These are phyloP conservation scores for Eupeodes luniger DNA, from an alignment of 2,888 invertebrate genomes.

Conservation along the genomic window DNA sequence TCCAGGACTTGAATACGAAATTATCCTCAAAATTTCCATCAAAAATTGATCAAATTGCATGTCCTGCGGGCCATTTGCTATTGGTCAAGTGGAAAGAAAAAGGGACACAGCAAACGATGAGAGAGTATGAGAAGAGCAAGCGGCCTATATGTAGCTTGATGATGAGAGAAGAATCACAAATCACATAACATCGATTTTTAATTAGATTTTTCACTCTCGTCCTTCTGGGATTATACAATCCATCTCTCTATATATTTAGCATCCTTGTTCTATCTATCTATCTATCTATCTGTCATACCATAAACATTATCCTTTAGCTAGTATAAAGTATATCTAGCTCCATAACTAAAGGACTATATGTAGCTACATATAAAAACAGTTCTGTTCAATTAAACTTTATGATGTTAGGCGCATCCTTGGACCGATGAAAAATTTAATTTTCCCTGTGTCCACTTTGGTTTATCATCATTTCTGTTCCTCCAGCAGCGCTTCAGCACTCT, in stretches of 20 bases:
- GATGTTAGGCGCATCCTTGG: slow-evolving; percentile 56
- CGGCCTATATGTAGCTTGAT: background rate
- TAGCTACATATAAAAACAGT: slow-evolving; percentile 34
- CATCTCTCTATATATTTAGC: background rate
- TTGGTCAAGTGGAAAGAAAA: slow-evolving; percentile 39
- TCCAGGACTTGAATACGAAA: slow-evolving; percentile 69
- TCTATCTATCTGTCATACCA: background rate
- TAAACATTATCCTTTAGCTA: background rate
- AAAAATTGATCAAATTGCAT: slow-evolving; percentile 68
- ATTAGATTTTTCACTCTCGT: slow-evolving; percentile 72
- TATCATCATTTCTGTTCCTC: slow-evolving; percentile 7
- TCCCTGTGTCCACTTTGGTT: slow-evolving; percentile 44
- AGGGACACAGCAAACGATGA: background rate
- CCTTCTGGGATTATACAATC: slow-evolving; percentile 57
- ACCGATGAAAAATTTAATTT: slow-evolving; percentile 63
- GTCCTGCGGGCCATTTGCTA: slow-evolving; percentile 48
- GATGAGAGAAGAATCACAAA: slow-evolving; percentile 55
- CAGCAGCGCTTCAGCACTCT: too few species aligned
- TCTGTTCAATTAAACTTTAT: slow-evolving; percentile 71
- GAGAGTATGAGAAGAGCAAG: background rate
- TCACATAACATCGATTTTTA: slow-evolving; percentile 73
- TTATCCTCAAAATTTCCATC: slow-evolving; percentile 65
- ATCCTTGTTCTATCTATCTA: background rate
- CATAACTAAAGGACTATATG: too few species aligned
- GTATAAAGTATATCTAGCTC: too few species aligned